A percentile compares a stretch with the other conserved stretches of the same genome.
Conservation (phyloP, 2,113 vertebrate genomes). For the Hippocampus comes region DNA sequence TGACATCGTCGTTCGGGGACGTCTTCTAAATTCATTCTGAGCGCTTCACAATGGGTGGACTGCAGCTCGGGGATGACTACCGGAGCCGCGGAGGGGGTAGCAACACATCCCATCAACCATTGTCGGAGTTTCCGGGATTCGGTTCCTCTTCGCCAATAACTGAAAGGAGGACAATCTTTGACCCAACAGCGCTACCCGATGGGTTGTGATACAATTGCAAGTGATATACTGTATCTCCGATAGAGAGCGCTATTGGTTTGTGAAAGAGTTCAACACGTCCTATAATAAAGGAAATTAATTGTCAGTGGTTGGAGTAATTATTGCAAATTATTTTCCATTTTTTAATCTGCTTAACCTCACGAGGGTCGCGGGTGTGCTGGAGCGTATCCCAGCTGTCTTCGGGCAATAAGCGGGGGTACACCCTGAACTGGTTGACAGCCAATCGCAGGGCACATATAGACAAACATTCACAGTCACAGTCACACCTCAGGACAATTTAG, state of each 20-base stretch:
- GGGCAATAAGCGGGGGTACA: no score
- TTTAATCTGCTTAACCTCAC: no score
- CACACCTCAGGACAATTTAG: no score
- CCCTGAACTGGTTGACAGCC: no score
- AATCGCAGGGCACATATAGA: no score
- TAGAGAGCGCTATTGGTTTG: constrained; percentile 17
- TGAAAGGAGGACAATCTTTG: not conserved
- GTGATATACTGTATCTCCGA: constrained; percentile 16
- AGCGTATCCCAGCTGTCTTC: no score
- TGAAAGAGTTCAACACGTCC: not conserved
- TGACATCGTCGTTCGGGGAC: not conserved
- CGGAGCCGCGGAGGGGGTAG: constrained; percentile 2
- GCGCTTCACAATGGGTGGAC: not conserved
- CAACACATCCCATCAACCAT: constrained; percentile 39
- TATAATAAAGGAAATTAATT: not conserved
- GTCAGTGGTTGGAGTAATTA: no score
- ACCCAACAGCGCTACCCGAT: not conserved
- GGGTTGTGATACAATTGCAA: constrained; percentile 7
- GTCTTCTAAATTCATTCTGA: constrained; percentile 25
- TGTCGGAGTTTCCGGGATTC: constrained; percentile 51
- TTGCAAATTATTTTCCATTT: no score
- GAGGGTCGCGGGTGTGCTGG: no score
- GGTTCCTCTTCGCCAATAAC: constrained; percentile 21
- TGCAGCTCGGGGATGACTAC: constrained; percentile 6
- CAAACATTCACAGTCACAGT: no score